Base-by-base conservation (phyloP, 2,888 invertebrate species). In the Synanthedon formicaeformis region DNA sequence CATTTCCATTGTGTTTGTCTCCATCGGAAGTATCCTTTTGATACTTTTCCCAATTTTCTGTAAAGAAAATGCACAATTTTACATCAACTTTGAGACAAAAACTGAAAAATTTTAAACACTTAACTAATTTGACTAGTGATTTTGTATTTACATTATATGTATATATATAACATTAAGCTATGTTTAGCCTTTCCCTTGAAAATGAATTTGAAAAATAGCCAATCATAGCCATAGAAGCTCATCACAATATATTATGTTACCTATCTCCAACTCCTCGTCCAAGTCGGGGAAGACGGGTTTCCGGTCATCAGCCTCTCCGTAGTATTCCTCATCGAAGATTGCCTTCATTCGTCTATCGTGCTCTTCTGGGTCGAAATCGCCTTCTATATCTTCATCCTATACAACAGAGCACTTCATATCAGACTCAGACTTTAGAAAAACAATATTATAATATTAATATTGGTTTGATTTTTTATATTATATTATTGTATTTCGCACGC, bases 211-310 rank as follows among this genome's bases (percentile, higher is more conserved):
- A 16, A 16, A 16, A 1, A 16, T 16, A 16, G 16, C 16, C 16
- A 16, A 16, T 2, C 16, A 2, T 16, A 16, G 16, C n/a, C n/a
- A n/a, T n/a, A n/a, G n/a, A n/a, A 16, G 16, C 16, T 18, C 18
- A 18, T 2, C 2, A 23, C 4, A 23, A 34, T 8, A 27, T 34
- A 8, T 34, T 34, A 0, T 34, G 6, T 60, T 23, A 81, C 90
- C 90, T 11, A 92, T 89, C 63, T 90, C 91, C 53, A 92, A 63
- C 60, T 94, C 93, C 57, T 92, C 91, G 62, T 95, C 94, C 40
- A 96, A 89, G 57, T 93, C 92, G 0, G 94, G 92, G 83, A 97
- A 97, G 60, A 91, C 92, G 0, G 98, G 98, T 71, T 98, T 98
- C 58, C 91, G 88, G 0, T 88, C 90, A 18, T 90, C 92, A 8